phyloP scores from a whole-genome alignment of 2,113 vertebrate genomes.

The Xiphophorus maculatus region DNA sequence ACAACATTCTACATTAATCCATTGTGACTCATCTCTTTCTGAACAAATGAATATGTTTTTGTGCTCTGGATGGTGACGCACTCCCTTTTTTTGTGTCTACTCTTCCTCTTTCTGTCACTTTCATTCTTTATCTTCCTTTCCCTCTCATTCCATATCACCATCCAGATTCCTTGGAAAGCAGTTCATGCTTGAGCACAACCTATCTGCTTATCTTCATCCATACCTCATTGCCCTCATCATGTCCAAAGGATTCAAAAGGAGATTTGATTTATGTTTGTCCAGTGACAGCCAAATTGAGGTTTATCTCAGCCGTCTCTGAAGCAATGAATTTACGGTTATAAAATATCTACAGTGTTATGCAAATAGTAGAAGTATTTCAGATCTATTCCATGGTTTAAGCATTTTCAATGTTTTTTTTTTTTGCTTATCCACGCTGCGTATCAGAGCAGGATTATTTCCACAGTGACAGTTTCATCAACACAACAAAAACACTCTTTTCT shows the following conservation, averaged over 20 bases:
- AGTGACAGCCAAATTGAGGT: not conserved
- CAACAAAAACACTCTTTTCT: too few relatives aligned
- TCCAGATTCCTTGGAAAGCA: conserved; percentile 48
- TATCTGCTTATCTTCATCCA: conserved; percentile 49
- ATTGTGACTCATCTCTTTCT: conserved; percentile 49
- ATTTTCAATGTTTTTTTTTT: not conserved
- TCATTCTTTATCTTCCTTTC: conserved; percentile 35
- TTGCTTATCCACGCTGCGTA: not conserved
- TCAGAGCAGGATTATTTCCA: not conserved
- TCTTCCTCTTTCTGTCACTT: conserved; percentile 51
- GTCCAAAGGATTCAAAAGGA: conserved; percentile 22
- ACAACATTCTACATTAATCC: conserved; percentile 11
- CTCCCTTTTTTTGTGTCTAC: conserved; percentile 36
- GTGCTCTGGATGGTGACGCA: conserved; percentile 52
- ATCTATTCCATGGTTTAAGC: not conserved
- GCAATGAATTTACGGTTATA: conserved; percentile 7
- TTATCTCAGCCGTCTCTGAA: conserved; percentile 17
- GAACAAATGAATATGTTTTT: conserved; percentile 49
- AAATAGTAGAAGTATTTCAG: conserved; percentile 9
- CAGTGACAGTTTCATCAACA: not conserved
- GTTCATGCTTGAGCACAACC: conserved; percentile 59
- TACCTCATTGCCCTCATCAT: conserved; percentile 29
- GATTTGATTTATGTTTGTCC: conserved; percentile 10
- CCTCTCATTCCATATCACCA: conserved; percentile 24
- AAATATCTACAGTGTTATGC: not conserved